These are phyloP conservation scores for Sternarchorhynchus goeldii DNA, from an alignment of 2,797 vertebrate species.

Conservation along the genomic window DNA sequence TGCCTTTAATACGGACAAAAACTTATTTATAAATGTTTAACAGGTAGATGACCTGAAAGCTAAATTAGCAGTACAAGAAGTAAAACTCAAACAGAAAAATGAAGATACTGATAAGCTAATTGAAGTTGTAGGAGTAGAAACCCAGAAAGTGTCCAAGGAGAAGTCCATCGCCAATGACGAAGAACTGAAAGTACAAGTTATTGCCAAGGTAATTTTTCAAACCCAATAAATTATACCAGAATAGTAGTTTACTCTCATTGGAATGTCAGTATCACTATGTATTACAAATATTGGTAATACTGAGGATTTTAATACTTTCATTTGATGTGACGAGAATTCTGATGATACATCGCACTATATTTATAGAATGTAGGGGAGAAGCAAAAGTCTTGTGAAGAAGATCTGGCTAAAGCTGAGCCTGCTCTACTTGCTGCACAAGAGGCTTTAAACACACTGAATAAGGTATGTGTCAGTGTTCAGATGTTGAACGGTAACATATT, in stretches of 20 bases:
- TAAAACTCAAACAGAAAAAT: constrained; percentile 80
- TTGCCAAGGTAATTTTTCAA: constrained; percentile 66
- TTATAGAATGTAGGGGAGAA: constrained; percentile 69
- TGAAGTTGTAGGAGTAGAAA: constrained; percentile 78
- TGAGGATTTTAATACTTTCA: not conserved
- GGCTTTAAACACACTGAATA: constrained; percentile 83
- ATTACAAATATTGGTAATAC: constrained; percentile 47
- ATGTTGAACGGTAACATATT: not conserved
- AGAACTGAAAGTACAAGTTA: constrained; percentile 77
- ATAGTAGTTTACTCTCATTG: not conserved
- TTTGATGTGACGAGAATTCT: not conserved
- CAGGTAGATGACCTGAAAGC: constrained; percentile 83
- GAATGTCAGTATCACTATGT: no score
- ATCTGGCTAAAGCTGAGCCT: constrained; percentile 82
- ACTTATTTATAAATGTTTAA: not conserved
- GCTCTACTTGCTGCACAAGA: constrained; percentile 79
- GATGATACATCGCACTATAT: not conserved
- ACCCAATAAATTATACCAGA: not conserved
- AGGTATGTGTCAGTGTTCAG: constrained; percentile 50
- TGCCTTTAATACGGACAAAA: not conserved
- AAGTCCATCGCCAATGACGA: constrained; percentile 77
- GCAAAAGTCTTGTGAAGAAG: constrained; percentile 80
- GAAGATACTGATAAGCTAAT: constrained; percentile 82
- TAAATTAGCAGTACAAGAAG: constrained; percentile 79
- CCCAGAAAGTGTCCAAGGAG: constrained; percentile 79